Conservation (phyloP, 2,113 vertebrate genomes). For the Ramphastos sulfuratus region DNA sequence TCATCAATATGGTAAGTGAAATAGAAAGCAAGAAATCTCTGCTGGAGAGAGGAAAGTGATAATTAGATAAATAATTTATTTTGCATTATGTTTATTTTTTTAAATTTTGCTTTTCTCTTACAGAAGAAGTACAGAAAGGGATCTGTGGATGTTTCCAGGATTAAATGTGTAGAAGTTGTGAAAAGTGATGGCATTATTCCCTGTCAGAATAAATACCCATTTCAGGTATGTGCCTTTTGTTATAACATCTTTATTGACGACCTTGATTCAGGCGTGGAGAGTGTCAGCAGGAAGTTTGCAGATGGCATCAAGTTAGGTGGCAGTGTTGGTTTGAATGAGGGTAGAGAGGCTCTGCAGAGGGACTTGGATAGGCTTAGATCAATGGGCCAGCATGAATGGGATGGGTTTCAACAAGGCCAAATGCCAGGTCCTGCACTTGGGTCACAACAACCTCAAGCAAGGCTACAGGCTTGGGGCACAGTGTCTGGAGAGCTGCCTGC, state of each 20-base stretch:
- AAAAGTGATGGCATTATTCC: slow-evolving; percentile 86
- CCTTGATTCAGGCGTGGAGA: too few species aligned
- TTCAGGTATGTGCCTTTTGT: slow-evolving; percentile 83
- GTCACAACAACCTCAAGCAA: too few species aligned
- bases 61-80: background rate
- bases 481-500: too few species aligned
- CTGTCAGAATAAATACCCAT: slow-evolving; percentile 94
- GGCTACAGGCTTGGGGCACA: too few species aligned
- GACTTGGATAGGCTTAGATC: too few species aligned
- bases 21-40: background rate
- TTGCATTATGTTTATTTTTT: background rate
- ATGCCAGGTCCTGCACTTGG: too few species aligned
- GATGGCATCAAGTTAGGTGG: too few species aligned
- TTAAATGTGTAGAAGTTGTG: slow-evolving; percentile 93
- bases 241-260: background rate
- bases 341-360: too few species aligned
- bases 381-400: too few species aligned
- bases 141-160: slow-evolving; percentile 86
- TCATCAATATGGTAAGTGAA: background rate
- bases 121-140: slow-evolving; percentile 90
- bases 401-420: too few species aligned
- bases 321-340: too few species aligned
- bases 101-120: background rate
- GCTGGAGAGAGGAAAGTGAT: background rate
- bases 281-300: too few species aligned